Conservation (phyloP, 2,797 vertebrate species). For the Lophura swinhoii region DNA sequence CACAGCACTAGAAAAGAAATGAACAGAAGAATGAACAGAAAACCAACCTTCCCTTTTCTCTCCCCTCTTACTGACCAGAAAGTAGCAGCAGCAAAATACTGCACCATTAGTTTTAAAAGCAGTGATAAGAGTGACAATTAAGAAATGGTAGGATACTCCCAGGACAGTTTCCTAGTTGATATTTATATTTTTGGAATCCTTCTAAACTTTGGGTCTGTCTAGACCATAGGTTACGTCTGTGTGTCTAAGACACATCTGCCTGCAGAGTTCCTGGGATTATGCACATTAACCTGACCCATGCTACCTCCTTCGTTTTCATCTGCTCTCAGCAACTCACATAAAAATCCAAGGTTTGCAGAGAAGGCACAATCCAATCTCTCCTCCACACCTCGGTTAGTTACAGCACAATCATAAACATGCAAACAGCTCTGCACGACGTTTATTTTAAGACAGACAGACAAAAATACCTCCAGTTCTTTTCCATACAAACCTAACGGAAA, state of each 20-base stretch:
- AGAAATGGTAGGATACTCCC: not conserved
- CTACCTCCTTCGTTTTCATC: slow-evolving; percentile 7
- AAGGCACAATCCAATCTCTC: not conserved
- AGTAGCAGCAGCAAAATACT: slow-evolving; percentile 15
- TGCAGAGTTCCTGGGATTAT: not conserved
- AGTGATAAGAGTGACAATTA: not conserved
- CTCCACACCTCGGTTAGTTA: not conserved
- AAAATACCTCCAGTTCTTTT: slow-evolving; percentile 40
- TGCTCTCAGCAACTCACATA: not conserved
- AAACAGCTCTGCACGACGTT: not conserved
- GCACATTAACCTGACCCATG: not conserved
- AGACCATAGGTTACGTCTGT: not conserved
- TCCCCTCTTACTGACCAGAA: slow-evolving; percentile 14
- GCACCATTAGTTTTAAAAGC: slow-evolving; percentile 24
- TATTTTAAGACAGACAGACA: slow-evolving; percentile 16
- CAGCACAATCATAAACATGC: not conserved
- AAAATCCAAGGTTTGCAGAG: not conserved
- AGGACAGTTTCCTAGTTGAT: not conserved
- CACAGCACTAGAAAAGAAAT: not conserved
- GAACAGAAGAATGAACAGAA: not conserved
- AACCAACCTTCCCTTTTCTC: slow-evolving; percentile 13
- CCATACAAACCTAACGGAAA: not conserved
- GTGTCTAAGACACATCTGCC: not conserved
- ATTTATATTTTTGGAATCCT: not conserved
- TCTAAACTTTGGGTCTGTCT: not conserved